Base-by-base conservation (phyloP, 1,140 invertebrate genomes). In the Pogonomyrmex californicus region DNA sequence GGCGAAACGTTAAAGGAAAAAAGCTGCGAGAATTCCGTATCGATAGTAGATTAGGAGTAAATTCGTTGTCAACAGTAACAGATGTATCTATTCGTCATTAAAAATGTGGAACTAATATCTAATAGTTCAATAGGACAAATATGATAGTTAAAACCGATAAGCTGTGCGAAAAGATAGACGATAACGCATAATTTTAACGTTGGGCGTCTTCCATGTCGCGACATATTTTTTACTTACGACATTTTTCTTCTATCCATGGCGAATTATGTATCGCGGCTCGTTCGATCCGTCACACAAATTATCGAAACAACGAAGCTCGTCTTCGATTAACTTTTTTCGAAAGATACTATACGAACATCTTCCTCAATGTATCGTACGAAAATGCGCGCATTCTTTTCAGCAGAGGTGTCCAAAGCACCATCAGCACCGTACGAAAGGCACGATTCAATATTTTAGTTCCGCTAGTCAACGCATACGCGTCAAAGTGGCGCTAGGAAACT, bases 181-280 rank as follows among this genome's bases (percentile, higher is more conserved):
- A 79, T 36, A 66, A 14, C 63, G 33, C 41, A 41, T 4, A 77
- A 56, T 36, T 71, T 23, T 36, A 38, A 23, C 10, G 10, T 60
- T 51, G 38, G 60, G 73, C 41, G 54, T 73, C 54, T 65, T 60
- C 63, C 51, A 68, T 85, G 56, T 58, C 71, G 47, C 73, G 85
- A 62, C 33, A 36, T 38, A 77, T 68, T 44, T 23, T 38, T 82
- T 92, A 96, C 95, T 96, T 93, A 96, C 96, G 96, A 96, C 89
- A 96, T 93, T 95, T 96, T 96, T 94, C 96, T 95, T 89, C 93
- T 96, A 87, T 96, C 95, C 96, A 96, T 96, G 88, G 68, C 76
- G 82, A 77, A 44, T 47, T 17, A 75, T 54, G 49, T 49, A 79
- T 58, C n/a, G 75, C 77, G 36, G 62, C 51, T 54, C 81, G 58